phyloP scores from a whole-genome alignment of 2,797 vertebrate genomes.

The Eulemur coronatus region DNA sequence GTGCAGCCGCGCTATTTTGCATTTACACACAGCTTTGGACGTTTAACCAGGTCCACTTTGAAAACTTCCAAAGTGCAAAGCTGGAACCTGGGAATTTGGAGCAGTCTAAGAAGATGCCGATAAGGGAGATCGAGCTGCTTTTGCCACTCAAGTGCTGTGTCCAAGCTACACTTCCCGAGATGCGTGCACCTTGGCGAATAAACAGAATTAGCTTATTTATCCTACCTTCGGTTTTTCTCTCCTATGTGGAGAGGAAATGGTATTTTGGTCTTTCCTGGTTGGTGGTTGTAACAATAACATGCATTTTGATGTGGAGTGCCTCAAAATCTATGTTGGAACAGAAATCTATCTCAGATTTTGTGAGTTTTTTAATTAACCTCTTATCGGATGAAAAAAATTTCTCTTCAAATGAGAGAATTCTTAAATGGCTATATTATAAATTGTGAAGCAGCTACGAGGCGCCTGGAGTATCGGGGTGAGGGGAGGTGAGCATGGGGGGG shows the following conservation, averaged over 20 bases:
- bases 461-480: background rate
- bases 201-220: background rate
- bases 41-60: background rate
- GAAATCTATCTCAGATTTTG: background rate
- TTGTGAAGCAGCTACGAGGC: background rate
- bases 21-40: background rate
- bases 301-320: background rate
- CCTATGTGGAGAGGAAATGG: background rate
- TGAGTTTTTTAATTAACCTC: background rate
- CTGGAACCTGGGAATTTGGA: background rate
- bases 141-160: background rate
- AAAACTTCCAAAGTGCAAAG: background rate
- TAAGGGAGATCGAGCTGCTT: background rate
- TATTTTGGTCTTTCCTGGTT: background rate
- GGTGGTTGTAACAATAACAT: background rate
- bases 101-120: background rate
- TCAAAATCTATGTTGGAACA: background rate
- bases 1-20: accelerated
- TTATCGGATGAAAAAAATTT: background rate
- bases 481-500: accelerated
- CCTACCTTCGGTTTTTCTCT: background rate
- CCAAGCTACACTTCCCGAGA: background rate
- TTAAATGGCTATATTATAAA: background rate
- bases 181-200: background rate
- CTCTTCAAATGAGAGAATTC: background rate